These are phyloP conservation scores for Euleptes europaea DNA, from an alignment of 2,113 vertebrate species.

Conservation along the genomic window DNA sequence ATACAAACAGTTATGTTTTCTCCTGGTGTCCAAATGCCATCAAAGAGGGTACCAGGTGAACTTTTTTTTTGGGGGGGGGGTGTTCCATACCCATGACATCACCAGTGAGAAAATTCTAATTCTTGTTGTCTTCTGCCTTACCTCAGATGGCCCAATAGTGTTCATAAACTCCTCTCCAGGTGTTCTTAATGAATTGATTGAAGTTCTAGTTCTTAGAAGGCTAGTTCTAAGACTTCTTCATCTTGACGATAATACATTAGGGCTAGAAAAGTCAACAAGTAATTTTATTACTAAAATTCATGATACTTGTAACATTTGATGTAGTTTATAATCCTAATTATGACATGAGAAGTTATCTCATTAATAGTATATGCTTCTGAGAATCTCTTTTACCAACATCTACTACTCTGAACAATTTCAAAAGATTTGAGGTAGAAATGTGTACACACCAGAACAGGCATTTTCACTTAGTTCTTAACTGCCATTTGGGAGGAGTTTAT, in stretches of 20 bases:
- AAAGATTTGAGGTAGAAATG: neutral
- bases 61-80: no score
- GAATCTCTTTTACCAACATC: neutral
- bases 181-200: neutral
- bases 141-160: no score
- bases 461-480: neutral
- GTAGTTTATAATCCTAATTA: neutral
- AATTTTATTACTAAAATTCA: neutral
- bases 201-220: no score
- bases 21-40: no score
- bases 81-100: no score
- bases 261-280: neutral
- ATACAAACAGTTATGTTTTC: no score
- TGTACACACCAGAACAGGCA: neutral
- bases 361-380: neutral
- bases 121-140: no score
- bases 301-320: neutral
- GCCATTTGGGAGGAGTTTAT: neutral
- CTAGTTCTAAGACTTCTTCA: neutral
- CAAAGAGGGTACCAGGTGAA: no score
- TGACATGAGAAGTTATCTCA: neutral
- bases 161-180: no score
- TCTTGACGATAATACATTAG: neutral
- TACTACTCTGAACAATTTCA: neutral
- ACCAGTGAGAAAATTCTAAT: no score